Conservation (phyloP, 2,797 vertebrate genomes). For the Sylvia borin region DNA sequence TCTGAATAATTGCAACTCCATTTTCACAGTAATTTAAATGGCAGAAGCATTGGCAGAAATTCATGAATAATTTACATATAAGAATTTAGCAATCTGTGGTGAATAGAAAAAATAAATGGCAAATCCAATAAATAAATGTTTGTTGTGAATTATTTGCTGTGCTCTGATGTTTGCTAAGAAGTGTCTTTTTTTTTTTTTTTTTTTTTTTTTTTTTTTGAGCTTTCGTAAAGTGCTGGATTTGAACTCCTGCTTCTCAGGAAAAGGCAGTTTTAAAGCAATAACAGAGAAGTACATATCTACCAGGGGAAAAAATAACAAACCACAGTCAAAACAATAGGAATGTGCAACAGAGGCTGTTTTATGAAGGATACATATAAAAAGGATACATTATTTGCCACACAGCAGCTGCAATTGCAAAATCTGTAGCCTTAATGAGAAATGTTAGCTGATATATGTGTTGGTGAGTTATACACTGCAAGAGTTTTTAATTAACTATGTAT, state of each 20-base stretch:
- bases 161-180: slow-evolving; percentile 50
- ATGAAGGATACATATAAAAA: neutral
- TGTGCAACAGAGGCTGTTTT: neutral
- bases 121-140: slow-evolving; percentile 67
- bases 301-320: neutral
- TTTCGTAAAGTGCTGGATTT: neutral
- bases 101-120: slow-evolving; percentile 67
- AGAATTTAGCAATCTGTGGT: slow-evolving; percentile 53
- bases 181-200: neutral
- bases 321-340: neutral
- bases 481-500: slow-evolving; percentile 38
- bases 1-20: slow-evolving; percentile 58
- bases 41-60: slow-evolving; percentile 56
- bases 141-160: slow-evolving; percentile 57
- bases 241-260: neutral
- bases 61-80: slow-evolving; percentile 69
- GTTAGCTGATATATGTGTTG: neutral
- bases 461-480: slow-evolving; percentile 5
- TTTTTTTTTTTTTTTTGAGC: neutral
- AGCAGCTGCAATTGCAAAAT: neutral
- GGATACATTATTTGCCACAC: neutral
- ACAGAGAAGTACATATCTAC: neutral
- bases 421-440: neutral
- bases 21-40: slow-evolving; percentile 61
- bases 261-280: neutral